Percentiles rank a stretch among this genome's conserved stretches.
Conservation (phyloP, 2,797 vertebrate genomes). For the Muscicapa striata region DNA sequence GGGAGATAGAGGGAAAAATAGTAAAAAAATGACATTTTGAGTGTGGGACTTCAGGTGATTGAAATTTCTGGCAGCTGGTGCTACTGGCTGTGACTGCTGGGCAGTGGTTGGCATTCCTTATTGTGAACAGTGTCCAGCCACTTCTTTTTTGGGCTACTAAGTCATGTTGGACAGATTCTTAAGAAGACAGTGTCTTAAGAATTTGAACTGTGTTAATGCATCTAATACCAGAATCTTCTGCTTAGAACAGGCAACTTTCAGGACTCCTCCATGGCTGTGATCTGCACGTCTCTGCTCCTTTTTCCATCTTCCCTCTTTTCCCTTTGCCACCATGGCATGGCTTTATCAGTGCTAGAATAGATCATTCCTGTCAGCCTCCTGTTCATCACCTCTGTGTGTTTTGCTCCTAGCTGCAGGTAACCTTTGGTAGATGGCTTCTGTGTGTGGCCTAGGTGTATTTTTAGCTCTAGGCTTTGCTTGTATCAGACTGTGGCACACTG, state of each 20-base stretch:
- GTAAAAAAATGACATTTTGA: background rate
- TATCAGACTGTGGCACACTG: constrained; percentile 39
- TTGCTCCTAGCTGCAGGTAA: constrained; percentile 59
- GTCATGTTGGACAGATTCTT: background rate
- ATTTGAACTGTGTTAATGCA: background rate
- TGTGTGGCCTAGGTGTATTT: constrained; percentile 61
- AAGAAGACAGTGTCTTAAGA: constrained; percentile 30
- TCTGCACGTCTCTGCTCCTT: constrained; percentile 28
- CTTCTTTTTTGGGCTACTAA: background rate
- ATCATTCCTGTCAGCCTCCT: constrained; percentile 8
- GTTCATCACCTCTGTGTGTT: constrained; percentile 28
- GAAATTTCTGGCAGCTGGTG: background rate
- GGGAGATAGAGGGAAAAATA: background rate
- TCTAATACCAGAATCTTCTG: constrained; percentile 16
- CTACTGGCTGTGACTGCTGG: background rate
- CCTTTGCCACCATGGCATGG: constrained; percentile 16
- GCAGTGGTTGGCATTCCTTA: background rate
- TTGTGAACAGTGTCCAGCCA: background rate
- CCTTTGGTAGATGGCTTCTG: constrained; percentile 57
- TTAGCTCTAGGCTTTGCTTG: constrained; percentile 60
- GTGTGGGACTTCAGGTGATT: background rate
- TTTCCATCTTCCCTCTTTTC: background rate
- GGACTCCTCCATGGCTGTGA: constrained; percentile 36
- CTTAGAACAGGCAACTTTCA: background rate
- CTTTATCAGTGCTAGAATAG: constrained; percentile 27